Conservation (phyloP, 2,888 invertebrate genomes). For the Polyploca ridens region DNA sequence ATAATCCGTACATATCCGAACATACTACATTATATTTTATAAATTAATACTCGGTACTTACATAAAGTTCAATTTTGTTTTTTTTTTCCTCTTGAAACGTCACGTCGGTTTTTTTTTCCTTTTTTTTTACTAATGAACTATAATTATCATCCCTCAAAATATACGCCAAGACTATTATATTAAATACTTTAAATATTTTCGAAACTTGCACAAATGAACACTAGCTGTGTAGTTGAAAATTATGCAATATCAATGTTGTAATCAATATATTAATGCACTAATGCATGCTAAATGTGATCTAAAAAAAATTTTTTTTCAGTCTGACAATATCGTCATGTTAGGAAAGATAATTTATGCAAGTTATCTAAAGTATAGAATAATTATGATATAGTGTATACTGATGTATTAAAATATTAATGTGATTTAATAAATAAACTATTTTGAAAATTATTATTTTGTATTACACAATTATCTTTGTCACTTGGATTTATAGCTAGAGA, state of each 20-base stretch:
- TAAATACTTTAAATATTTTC: background rate
- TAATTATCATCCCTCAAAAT: too few species aligned
- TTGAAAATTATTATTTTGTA: conserved; percentile 23
- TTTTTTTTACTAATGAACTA: too few species aligned
- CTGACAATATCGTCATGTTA: conserved; percentile 29
- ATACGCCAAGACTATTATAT: too few species aligned
- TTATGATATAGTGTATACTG: conserved; percentile 31
- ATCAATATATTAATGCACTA: background rate
- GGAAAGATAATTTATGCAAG: conserved; percentile 38
- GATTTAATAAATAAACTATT: conserved; percentile 53
- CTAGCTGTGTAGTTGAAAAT: background rate
- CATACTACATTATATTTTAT: too few species aligned
- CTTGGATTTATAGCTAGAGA: too few species aligned
- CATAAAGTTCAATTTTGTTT: too few species aligned
- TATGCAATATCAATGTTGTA: conserved; percentile 1
- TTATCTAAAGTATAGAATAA: conserved; percentile 36
- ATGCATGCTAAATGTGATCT: background rate
- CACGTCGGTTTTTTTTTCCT: too few species aligned
- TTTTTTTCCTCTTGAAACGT: too few species aligned
- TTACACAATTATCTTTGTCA: background rate
- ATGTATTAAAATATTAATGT: conserved; percentile 39
- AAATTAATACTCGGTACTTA: too few species aligned
- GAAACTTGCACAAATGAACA: conserved; percentile 1
- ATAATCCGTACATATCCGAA: too few species aligned
- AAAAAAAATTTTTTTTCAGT: conserved; percentile 9